Evolutionary conservation across 2,888 invertebrate genomes (phyloP), one percentile per base, ranked within the genome.

Genomic region (Euspilapteryx auroguttella): DNA sequence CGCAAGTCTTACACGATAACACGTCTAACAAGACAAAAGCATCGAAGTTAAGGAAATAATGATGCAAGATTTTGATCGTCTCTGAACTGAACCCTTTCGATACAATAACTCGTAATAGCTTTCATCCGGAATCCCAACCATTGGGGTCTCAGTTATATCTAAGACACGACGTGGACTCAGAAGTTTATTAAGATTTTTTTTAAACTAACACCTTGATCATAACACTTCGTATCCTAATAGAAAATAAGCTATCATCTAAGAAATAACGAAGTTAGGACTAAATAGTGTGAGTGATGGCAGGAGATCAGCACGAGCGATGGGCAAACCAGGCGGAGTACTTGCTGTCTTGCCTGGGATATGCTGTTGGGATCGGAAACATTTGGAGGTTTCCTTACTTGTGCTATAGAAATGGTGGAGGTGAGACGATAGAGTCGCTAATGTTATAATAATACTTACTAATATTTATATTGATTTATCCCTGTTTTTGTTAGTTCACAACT

Each of bases 371-470:
- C 32, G 90, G 91, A 32, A 92, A 91, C 54, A 83, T 92, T 8
- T 89, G 89, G 89, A 79, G 91, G 37, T 92, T 92, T 61, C 92
- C 92, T 1, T 92, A 91, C 53, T 64, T 91, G 31, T 90, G 89
- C 49, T 91, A 90, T 55, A 82, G 87, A 46, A 91, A 89, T 57
- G 91, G 91, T 10, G 91, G 91, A 55, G 91, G 90, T 87, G 49
- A 63, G 69, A 58, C 24, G 14, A 21, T 23, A 2, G 22, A 12
- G 5, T 25, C 31, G 14, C 13, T 39, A 20, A 14, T 24, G 29
- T 12, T 25, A 27, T 24, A 24, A 21, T 12, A 11, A 21, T 26
- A 24, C 25, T 25, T 27, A 21, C 22, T 28, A 13, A 17, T 25
- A 27, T 14, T n/a, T 10, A 13, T 13, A 11, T 28, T 9, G 10